Percentiles rank a stretch among this genome's conserved stretches.
Evolutionary conservation across 2,797 vertebrate species (phyloP).

Genomic region (Anabas testudineus): DNA sequence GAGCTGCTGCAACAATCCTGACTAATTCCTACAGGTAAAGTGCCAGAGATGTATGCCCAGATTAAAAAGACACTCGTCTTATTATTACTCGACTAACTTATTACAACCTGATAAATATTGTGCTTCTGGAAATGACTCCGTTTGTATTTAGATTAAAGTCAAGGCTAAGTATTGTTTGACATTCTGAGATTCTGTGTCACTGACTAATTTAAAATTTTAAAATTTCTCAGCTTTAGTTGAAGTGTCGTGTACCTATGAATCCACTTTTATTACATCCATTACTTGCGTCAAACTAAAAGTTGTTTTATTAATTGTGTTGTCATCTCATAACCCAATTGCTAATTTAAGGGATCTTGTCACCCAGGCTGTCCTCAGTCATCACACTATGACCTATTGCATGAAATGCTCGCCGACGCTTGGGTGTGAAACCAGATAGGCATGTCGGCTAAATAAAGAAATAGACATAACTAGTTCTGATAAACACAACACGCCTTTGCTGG

Average conservation of each 20-base stretch:
- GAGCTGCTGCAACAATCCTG: conserved; percentile 27
- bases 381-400: conserved; percentile 79
- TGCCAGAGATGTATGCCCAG: conserved; percentile 9
- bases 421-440: conserved; percentile 75
- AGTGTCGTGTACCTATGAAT: too few relatives aligned
- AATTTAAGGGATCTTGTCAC: conserved; percentile 65
- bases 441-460: conserved; percentile 80
- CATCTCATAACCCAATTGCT: conserved; percentile 62
- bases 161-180: background rate
- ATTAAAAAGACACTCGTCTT: conserved; percentile 39
- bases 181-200: background rate
- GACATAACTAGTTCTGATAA: conserved; percentile 75
- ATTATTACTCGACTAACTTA: too few relatives aligned
- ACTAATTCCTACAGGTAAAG: conserved; percentile 34
- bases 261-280: background rate
- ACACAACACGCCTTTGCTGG: conserved; percentile 71
- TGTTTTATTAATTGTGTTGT: conserved; percentile 47
- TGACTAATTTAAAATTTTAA: background rate
- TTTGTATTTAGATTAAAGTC: background rate
- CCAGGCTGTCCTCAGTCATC: conserved; percentile 69
- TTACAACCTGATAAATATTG: background rate
- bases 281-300: background rate
- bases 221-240: background rate
- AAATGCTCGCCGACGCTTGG: conserved; percentile 63
- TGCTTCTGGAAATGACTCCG: background rate